phyloP scores from a whole-genome alignment of 2,797 vertebrate species.

The Varecia variegata region DNA sequence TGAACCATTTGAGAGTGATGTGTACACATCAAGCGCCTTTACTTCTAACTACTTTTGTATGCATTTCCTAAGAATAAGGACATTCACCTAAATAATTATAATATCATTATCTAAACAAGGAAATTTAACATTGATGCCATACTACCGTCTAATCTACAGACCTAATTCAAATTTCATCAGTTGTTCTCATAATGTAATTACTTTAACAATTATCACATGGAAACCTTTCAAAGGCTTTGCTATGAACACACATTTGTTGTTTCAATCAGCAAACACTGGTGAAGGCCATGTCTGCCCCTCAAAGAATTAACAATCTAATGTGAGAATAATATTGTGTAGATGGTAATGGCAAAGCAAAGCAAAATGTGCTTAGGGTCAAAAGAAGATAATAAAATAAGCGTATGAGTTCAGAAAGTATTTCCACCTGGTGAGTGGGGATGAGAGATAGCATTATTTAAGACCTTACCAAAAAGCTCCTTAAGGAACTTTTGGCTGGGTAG shows the following conservation, averaged over 20 bases:
- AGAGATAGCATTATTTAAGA: not conserved
- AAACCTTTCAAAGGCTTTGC: conserved; percentile 8
- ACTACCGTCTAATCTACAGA: not conserved
- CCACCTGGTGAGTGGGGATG: not conserved
- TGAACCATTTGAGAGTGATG: not conserved
- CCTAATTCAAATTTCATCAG: conserved; percentile 24
- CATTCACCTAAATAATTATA: not conserved
- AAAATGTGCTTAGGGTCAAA: not conserved
- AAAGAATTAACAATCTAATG: not conserved
- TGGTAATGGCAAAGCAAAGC: not conserved
- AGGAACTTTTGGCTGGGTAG: not conserved
- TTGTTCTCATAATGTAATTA: not conserved
- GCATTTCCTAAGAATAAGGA: conserved; percentile 31
- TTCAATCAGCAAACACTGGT: not conserved
- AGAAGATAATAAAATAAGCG: not conserved
- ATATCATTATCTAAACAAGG: not conserved
- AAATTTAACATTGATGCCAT: not conserved
- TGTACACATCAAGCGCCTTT: not conserved
- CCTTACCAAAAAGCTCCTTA: not conserved
- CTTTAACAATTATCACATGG: not conserved
- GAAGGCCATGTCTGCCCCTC: not conserved
- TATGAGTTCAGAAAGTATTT: not conserved
- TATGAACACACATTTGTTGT: not conserved
- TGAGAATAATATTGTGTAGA: not conserved
- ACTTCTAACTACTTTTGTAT: not conserved